A percentile compares a stretch with the other conserved stretches of the same genome.
Evolutionary conservation across 2,113 vertebrate species (phyloP).

Genomic region (Camelus dromedarius): DNA sequence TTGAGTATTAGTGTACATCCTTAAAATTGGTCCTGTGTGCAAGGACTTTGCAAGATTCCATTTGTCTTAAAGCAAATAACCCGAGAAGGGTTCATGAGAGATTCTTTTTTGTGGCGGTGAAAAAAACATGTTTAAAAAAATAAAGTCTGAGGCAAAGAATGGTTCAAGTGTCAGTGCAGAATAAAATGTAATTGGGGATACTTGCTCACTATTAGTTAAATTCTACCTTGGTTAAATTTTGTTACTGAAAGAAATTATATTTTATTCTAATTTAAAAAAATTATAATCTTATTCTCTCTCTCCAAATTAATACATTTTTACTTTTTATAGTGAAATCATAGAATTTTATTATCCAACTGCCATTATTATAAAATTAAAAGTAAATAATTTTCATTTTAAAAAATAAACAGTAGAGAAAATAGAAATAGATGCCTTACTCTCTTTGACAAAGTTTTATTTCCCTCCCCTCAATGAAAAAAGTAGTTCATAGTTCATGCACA

Average conservation of each 20-base stretch:
- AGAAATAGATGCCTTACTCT: not conserved
- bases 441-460: not conserved
- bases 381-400: not conserved
- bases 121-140: not conserved
- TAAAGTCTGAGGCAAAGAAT: not conserved
- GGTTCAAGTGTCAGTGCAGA: not conserved
- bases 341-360: not conserved
- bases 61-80: not conserved
- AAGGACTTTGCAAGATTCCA: not conserved
- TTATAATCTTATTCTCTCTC: not conserved
- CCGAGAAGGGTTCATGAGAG: not conserved
- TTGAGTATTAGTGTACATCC: not conserved
- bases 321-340: not conserved
- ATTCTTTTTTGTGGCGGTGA: not conserved
- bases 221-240: not conserved
- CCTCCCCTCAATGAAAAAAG: not conserved
- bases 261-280: not conserved
- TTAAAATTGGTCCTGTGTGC: not conserved
- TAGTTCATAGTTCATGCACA: not conserved
- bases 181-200: not conserved
- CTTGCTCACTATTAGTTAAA: not conserved
- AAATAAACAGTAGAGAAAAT: not conserved
- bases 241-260: not conserved
- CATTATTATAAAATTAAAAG: constrained; percentile 9
- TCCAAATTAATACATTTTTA: not conserved